A percentile compares a stretch with the other conserved stretches of the same genome.
Conservation (phyloP, 2,888 invertebrate genomes). For the Aphodius sticticus region DNA sequence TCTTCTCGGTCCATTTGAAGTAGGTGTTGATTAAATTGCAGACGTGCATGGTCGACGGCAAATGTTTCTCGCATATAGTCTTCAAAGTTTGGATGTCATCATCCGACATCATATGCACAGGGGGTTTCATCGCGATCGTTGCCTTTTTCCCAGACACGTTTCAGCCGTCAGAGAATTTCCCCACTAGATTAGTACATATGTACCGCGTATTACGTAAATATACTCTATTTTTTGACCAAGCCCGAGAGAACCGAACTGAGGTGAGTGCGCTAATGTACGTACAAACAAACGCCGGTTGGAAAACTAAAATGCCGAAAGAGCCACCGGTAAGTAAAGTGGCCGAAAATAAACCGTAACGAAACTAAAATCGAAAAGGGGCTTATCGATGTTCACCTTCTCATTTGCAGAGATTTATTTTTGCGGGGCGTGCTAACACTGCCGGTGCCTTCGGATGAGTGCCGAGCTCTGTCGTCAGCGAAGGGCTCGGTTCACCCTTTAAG, state of each 20-base stretch:
- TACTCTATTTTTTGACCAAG: neutral
- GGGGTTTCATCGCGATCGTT: constrained; percentile 17
- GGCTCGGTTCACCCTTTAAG: constrained; percentile 21
- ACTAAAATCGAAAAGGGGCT: neutral
- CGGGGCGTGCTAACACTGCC: constrained; percentile 5
- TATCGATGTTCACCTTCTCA: neutral
- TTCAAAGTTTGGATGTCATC: constrained; percentile 29
- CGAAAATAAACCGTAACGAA: neutral
- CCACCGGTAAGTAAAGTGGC: neutral
- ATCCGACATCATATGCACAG: constrained; percentile 28
- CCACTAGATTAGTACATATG: neutral
- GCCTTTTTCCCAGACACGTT: neutral
- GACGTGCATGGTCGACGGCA: constrained; percentile 31
- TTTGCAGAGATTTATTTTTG: neutral
- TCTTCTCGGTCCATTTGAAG: constrained; percentile 31
- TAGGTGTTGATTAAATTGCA: constrained; percentile 31
- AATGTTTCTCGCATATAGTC: constrained; percentile 31
- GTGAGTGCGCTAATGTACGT: neutral
- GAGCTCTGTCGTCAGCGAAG: constrained; percentile 12
- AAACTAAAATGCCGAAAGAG: neutral
- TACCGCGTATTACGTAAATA: neutral
- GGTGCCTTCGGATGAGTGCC: constrained; percentile 5
- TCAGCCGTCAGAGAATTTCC: neutral
- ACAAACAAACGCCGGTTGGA: neutral
- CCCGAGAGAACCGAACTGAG: neutral